Evolutionary conservation across 64 coral and sea anemone genomes (phyloP).

Genomic region (Porites lutea): DNA sequence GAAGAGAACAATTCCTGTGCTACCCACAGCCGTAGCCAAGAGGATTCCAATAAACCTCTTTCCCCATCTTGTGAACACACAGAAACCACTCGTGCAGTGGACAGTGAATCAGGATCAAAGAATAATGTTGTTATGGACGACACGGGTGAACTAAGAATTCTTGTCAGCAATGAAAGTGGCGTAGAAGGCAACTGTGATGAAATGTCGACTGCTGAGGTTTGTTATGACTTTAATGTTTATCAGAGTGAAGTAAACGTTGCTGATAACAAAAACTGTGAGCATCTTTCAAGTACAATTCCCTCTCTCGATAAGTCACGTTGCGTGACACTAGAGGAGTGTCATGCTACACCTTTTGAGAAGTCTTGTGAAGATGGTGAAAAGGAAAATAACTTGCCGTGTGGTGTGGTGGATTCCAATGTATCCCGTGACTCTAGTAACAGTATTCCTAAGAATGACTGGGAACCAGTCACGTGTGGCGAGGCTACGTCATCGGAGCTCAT

Average conservation of each 20-base stretch:
- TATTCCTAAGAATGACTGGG: background rate
- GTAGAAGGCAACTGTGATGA: background rate
- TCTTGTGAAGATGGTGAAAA: background rate
- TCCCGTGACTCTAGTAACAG: background rate
- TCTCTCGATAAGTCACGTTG: background rate
- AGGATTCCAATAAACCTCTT: background rate
- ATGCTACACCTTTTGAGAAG: background rate
- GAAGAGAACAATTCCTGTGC: background rate
- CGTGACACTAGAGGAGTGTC: background rate
- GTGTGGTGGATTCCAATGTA: background rate
- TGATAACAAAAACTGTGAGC: too few relatives aligned
- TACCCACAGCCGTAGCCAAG: background rate
- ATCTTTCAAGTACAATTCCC: background rate
- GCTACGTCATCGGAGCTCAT: background rate
- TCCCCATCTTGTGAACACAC: background rate
- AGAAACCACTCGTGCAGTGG: background rate
- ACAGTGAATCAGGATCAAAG: background rate
- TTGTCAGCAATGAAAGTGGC: background rate
- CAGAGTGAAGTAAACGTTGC: background rate
- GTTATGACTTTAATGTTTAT: background rate
- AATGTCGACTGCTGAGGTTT: background rate
- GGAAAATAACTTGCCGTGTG: background rate
- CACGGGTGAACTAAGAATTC: background rate
- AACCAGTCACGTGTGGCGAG: conserved; percentile 18
- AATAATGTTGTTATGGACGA: background rate